A percentile compares a stretch with the other conserved stretches of the same genome.
Conservation (phyloP, 2,113 vertebrate genomes). For the Sminthopsis crassicaudata region DNA sequence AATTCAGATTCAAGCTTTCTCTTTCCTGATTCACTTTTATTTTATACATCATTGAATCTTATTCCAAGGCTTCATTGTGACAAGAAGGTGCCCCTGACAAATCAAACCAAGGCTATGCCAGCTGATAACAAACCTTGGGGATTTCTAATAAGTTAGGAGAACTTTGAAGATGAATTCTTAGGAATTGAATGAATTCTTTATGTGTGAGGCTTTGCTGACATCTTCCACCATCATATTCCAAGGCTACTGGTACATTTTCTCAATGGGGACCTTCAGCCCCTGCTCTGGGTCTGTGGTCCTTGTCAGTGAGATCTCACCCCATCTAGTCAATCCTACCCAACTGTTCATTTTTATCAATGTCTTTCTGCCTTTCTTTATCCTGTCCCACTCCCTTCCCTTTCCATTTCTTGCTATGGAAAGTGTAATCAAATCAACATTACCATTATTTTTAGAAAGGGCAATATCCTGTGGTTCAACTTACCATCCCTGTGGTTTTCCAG, state of each 20-base stretch:
- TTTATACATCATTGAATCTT: neutral
- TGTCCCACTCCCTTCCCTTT: neutral
- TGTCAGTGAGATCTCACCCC: neutral
- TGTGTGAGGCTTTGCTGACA: neutral
- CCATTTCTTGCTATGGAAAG: neutral
- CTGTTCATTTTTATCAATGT: neutral
- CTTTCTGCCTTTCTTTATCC: neutral
- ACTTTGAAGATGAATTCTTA: neutral
- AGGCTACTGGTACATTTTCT: neutral
- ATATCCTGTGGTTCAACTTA: neutral
- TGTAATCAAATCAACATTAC: neutral
- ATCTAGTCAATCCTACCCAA: neutral
- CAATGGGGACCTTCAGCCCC: neutral
- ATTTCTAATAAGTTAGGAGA: neutral
- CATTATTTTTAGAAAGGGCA: neutral
- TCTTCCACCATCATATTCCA: neutral
- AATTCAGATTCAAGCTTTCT: slow-evolving; percentile 8
- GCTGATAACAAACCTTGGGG: neutral
- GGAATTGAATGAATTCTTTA: neutral
- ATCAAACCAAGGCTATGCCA: neutral
- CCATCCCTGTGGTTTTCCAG: neutral
- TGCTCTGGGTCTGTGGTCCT: neutral
- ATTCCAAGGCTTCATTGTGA: neutral
- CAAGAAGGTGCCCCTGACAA: neutral
- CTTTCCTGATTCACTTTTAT: slow-evolving; percentile 35